Conservation (phyloP, 2,888 invertebrate species). For the Drosophila maculinotata region DNA sequence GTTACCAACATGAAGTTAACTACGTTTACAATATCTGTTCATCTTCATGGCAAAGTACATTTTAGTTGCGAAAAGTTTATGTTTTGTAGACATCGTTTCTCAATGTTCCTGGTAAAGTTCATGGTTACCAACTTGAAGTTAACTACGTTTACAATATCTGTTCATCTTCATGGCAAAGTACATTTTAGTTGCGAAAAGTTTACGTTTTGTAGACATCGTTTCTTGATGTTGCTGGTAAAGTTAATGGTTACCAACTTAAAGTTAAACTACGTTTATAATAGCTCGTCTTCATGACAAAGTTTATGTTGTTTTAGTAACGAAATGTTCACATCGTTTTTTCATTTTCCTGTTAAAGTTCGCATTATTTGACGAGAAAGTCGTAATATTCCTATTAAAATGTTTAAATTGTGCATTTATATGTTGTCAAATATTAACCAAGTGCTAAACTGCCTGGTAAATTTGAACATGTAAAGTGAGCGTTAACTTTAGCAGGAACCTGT, state of each 20-base stretch:
- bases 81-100: not conserved
- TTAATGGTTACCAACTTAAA: no score
- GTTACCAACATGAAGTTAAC: no score
- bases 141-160: not conserved
- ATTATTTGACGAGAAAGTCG: not conserved
- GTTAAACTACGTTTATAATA: not conserved
- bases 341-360: not conserved
- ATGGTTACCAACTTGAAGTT: no score
- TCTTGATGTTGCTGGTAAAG: not conserved
- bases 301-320: not conserved
- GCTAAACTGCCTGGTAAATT: no score
- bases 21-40: not conserved
- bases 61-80: not conserved
- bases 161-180: conserved; percentile 2
- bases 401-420: no score
- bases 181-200: not conserved
- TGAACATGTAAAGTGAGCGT: not conserved
- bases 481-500: not conserved
- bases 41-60: not conserved
- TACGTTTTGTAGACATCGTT: no score
- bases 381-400: no score
- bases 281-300: not conserved
- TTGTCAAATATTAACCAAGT: no score
- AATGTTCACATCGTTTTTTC: not conserved
- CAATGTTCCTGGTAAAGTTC: not conserved